Base-by-base conservation (phyloP, 2,113 vertebrate genomes). In the Regulus satrapa region DNA sequence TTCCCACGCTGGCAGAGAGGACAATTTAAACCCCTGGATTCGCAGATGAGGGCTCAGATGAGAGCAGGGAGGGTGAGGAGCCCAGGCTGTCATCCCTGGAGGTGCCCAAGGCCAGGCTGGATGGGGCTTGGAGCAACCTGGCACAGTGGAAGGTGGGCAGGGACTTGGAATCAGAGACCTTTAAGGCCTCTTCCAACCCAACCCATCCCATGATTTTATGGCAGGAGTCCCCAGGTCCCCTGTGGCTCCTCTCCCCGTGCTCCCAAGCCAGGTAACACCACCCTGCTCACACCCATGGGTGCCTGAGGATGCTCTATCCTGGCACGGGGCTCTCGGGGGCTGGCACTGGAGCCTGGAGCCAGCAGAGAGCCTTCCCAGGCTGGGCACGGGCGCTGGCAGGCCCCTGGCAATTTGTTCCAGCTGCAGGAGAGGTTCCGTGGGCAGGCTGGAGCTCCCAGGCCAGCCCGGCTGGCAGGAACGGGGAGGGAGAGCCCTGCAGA, bases 251-350 rank as follows among this genome's bases (percentile, higher is more conserved):
- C 26, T 61, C 24, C n/a, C 14, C 10, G 5, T 1, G 38, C 23
- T 38, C 40, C 43, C 21, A 21, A 2, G 4, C 2, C 52, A 12
- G 51, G 31, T 28, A 48, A 18, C 6, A 4, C 10, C 75, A 26
- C 34, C 18, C 64, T 59, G 41, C 73, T 23, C 84, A 24, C 54
- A 23, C 29, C 56, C 29, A 8, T 40, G 54, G 24, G 18, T 55
- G 54, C 40, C 64, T 28, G 66, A 51, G 66, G 64, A n/a, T 69
- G 71, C n/a, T 38, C 32, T 8, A 2, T 10, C 23, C 66, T 38
- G 26, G 28, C 45, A 45, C 0, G 1, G 29, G 21, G 17, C 54
- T 75, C 48, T 1, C 0, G 0, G 40, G 32, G 45, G 58, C 31
- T 1, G 3, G 25, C 32, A 46, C 56, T 23, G 12, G 43, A 64